Evolutionary conservation across 2,113 vertebrate species (phyloP).

Genomic region (Eulemur rufifrons): DNA sequence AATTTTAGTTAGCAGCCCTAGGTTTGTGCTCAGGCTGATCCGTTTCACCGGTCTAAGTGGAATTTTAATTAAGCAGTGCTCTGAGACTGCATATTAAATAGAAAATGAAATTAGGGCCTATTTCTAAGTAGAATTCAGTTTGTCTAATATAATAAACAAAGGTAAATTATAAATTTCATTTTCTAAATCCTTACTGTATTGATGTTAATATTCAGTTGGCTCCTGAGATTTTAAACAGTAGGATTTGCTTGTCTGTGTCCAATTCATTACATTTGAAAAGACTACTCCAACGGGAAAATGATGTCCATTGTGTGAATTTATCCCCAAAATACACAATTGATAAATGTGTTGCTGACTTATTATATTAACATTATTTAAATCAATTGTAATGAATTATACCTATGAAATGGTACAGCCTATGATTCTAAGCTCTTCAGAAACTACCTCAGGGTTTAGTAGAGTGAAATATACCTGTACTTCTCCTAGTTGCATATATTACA

Average conservation of each 20-base stretch:
- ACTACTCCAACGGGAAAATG: conserved; percentile 49
- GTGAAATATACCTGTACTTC: background rate
- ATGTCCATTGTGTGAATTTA: conserved; percentile 49
- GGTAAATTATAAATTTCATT: conserved; percentile 69
- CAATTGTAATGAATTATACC: conserved; percentile 19
- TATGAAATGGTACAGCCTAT: background rate
- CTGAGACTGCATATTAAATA: conserved; percentile 48
- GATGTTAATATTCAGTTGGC: conserved; percentile 63
- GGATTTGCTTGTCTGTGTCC: background rate
- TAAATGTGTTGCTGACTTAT: conserved; percentile 49
- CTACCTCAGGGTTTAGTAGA: conserved; percentile 22
- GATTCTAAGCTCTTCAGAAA: conserved; percentile 29
- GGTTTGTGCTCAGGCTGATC: conserved; percentile 44
- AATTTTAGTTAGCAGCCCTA: background rate
- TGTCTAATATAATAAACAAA: conserved; percentile 51
- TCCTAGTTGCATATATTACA: background rate
- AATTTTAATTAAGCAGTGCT: conserved; percentile 78
- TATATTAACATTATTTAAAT: conserved; percentile 61
- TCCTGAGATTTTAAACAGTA: conserved; percentile 56
- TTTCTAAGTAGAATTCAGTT: conserved; percentile 45
- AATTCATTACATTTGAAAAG: conserved; percentile 71
- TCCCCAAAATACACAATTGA: conserved; percentile 37
- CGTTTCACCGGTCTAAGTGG: conserved; percentile 63
- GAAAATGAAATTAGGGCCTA: conserved; percentile 72
- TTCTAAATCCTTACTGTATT: conserved; percentile 22